Conservation (phyloP, 2,797 vertebrate species). For the Coccyzus lansbergi region DNA sequence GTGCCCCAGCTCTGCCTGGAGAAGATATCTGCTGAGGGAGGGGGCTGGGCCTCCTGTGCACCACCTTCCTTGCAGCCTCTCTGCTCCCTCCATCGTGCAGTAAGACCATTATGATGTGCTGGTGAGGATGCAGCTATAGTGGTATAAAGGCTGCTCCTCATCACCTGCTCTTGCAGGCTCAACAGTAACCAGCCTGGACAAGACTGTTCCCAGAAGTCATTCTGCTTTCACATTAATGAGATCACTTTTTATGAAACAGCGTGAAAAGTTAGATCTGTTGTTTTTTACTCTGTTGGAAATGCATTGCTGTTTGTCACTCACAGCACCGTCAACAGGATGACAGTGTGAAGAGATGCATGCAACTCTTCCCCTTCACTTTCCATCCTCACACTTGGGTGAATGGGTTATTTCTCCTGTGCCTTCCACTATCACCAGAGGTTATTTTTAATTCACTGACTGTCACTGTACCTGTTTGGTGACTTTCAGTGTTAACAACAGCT, state of each 20-base stretch:
- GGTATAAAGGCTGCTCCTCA: not conserved
- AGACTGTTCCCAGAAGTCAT: not conserved
- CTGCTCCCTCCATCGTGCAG: not conserved
- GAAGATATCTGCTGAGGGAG: not conserved
- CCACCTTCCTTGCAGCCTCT: not conserved
- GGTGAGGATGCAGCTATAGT: rapidly evolving
- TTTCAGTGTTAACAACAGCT: not conserved
- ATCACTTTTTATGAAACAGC: slow-evolving; percentile 2
- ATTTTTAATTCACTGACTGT: slow-evolving; percentile 10
- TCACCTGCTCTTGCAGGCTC: not conserved
- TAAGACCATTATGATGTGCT: rapidly evolving
- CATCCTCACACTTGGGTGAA: not conserved
- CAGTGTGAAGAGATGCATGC: not conserved
- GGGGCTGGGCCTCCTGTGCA: not conserved
- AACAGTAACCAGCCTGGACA: not conserved
- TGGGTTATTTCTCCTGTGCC: not conserved
- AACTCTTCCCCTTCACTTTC: not conserved
- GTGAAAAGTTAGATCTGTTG: slow-evolving; percentile 29
- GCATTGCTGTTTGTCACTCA: not conserved
- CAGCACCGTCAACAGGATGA: not conserved
- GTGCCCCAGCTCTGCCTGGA: slow-evolving; percentile 31
- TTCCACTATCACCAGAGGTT: not conserved
- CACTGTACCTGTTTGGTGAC: not conserved
- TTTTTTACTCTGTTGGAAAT: not conserved
- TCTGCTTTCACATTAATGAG: not conserved